These are phyloP conservation scores for Haplochromis burtoni DNA, from an alignment of 2,113 vertebrate genomes.

Conservation along the genomic window DNA sequence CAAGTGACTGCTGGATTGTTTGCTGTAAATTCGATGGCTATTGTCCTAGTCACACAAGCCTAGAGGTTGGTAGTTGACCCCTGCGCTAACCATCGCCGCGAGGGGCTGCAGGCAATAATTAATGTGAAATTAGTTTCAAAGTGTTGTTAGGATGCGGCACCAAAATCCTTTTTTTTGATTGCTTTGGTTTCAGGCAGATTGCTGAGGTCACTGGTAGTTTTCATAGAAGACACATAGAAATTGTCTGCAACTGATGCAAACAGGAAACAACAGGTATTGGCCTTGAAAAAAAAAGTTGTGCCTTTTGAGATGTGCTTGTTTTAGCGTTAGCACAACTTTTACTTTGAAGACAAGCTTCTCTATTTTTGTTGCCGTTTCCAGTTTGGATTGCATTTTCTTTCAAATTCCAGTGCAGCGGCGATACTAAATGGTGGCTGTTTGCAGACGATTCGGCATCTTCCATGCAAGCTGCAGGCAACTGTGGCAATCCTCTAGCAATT, in stretches of 20 bases:
- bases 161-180: background rate
- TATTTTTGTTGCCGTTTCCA: background rate
- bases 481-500: background rate
- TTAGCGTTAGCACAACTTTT: background rate
- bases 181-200: background rate
- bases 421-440: background rate
- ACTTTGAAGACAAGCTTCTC: background rate
- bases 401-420: background rate
- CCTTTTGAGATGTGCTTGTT: background rate
- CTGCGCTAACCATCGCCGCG: accelerated
- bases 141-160: background rate
- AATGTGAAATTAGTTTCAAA: background rate
- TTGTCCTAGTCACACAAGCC: background rate
- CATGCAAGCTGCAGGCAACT: background rate
- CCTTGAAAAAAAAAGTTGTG: background rate
- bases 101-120: background rate
- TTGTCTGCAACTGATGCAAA: background rate
- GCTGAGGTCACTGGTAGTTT: background rate
- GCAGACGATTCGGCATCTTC: background rate
- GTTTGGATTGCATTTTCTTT: background rate
- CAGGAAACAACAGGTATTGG: background rate
- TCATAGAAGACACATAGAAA: background rate
- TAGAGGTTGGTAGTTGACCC: background rate
- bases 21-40: background rate
- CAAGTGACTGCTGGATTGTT: background rate